Base-by-base conservation (phyloP, 2,113 vertebrate species). In the Varanus salvator region DNA sequence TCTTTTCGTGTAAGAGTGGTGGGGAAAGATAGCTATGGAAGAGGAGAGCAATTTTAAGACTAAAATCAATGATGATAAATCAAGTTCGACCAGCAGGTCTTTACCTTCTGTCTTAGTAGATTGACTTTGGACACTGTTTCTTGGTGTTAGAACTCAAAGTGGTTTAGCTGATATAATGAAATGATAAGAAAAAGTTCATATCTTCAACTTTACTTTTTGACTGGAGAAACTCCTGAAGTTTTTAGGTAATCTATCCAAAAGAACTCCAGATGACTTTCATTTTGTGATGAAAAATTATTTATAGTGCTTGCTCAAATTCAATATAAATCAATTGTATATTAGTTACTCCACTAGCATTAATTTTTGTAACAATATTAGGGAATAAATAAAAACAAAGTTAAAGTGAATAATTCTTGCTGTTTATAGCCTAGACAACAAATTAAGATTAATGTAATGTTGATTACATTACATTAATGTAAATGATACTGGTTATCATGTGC, bases 101-200 rank as follows among this genome's bases (percentile, higher is more conserved):
- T 44, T 0, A 0, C 2, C 1, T 60, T 14, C 29, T 54, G 72
- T n/a, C 69, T 25, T 64, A 66, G 38, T 82, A 31, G 6, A 54
- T 34, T 60, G 34, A n/a, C 34, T 14, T 84, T 84, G 34, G 60
- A 44, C 15, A 74, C 60, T 84, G 11, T 34, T 68, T 64, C n/a
- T 64, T n/a, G 23, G 9, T 17, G 7, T 64, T 23, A 64, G 12
- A 31, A n/a, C 50, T 29, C 25, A 27, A 1, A 27, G 9, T 17
- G 21, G n/a, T 27, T 86, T n/a, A 74, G 3, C 12, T 12, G 14
- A 38, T 60, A n/a, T 21, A 86, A 57, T 85, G n/a, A 85, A 85
- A 72, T 15, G 19, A 4, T 50, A 85, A 34, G 5, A 7, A 57
- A 54, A 25, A 54, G 34, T n/a, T 38, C 29, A 6, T 29, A 9